Conservation (phyloP, 2,888 invertebrate species). For the Drosophila parthenogenetica region DNA sequence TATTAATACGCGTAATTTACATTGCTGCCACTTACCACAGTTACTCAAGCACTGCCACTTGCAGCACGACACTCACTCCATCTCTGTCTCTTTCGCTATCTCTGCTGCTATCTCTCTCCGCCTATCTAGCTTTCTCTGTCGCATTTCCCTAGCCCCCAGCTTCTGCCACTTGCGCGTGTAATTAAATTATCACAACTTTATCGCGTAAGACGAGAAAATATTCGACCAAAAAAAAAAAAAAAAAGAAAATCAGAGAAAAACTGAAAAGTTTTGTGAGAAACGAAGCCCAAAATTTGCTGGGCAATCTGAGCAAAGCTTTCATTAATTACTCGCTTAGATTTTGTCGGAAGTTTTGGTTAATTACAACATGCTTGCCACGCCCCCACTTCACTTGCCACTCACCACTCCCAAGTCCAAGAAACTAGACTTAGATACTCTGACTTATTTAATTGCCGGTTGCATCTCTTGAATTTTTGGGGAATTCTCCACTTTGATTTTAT, state of each 20-base stretch:
- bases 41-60: conserved; percentile 30
- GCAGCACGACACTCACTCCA: conserved; percentile 20
- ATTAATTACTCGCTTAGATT: conserved; percentile 67
- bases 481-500: no score
- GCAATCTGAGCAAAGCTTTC: conserved; percentile 44
- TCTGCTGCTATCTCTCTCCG: conserved; percentile 21
- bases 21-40: conserved; percentile 63
- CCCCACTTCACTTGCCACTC: not conserved
- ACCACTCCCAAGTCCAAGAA: conserved; percentile 10
- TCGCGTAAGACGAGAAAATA: conserved; percentile 51
- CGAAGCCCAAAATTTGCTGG: conserved; percentile 25
- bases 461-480: no score
- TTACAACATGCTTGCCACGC: conserved; percentile 39
- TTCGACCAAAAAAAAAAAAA: conserved; percentile 5
- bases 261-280: conserved; percentile 16
- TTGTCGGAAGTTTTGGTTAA: conserved; percentile 46
- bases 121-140: not conserved
- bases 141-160: conserved; percentile 6
- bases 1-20: conserved; percentile 72
- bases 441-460: no score
- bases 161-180: conserved; percentile 47
- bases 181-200: conserved; percentile 70
- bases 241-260: not conserved
- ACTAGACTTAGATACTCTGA: no score
- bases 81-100: conserved; percentile 20